These are phyloP conservation scores for Atherinomorus stipes DNA, from an alignment of 2,113 vertebrate species.

Conservation along the genomic window DNA sequence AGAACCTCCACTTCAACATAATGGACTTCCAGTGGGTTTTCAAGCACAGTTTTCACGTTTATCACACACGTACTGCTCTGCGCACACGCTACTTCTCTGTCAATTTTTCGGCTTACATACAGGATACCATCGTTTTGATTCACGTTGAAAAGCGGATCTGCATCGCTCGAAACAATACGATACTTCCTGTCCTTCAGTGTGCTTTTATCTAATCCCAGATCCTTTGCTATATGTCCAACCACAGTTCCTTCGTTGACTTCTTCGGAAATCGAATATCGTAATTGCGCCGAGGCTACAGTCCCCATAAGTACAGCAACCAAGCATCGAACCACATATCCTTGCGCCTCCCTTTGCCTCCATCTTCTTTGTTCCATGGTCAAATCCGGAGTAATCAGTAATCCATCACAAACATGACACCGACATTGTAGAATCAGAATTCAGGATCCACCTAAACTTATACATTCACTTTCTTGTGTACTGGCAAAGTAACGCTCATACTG, in stretches of 20 bases:
- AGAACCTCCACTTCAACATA: constrained; percentile 82
- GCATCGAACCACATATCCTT: constrained; percentile 6
- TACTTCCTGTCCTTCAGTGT: constrained; percentile 57
- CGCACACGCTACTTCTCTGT: constrained; percentile 69
- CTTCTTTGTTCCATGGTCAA: constrained; percentile 69
- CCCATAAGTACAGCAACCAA: constrained; percentile 40
- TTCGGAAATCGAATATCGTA: constrained; percentile 75
- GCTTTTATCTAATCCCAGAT: constrained; percentile 69
- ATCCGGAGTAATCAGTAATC: background rate
- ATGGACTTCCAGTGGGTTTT: constrained; percentile 76
- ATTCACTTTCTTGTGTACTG: background rate
- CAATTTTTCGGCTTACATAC: constrained; percentile 66
- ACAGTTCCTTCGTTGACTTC: constrained; percentile 68
- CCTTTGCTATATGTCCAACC: constrained; percentile 74
- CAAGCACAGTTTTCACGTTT: constrained; percentile 70
- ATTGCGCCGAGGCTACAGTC: constrained; percentile 57
- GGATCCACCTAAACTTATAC: accelerated
- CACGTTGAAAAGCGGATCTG: constrained; percentile 62
- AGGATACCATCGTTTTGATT: constrained; percentile 66
- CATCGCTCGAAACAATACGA: constrained; percentile 65
- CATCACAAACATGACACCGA: background rate
- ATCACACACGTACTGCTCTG: constrained; percentile 69
- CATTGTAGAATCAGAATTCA: background rate
- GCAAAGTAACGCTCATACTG: background rate
- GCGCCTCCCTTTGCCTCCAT: background rate